phyloP scores from a whole-genome alignment of 2,113 vertebrate genomes.

The Lontra canadensis region DNA sequence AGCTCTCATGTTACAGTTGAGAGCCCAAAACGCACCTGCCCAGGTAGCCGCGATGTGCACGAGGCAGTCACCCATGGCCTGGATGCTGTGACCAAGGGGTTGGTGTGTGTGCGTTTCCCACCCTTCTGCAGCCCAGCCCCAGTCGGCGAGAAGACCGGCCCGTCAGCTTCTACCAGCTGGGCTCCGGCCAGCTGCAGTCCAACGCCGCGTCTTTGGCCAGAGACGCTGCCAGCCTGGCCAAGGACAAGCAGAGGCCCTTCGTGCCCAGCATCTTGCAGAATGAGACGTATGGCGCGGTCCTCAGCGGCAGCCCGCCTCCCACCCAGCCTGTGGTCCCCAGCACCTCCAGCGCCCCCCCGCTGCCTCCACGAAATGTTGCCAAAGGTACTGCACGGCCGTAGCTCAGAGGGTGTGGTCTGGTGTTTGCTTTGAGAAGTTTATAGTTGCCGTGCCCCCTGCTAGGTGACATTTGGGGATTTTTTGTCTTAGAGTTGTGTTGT shows the following conservation, averaged over 20 bases:
- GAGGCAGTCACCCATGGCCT: rapidly evolving
- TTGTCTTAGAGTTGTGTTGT: not conserved
- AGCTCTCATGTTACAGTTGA: rapidly evolving
- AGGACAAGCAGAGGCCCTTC: slow-evolving; percentile 94
- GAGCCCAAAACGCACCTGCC: not conserved
- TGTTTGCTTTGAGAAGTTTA: not conserved
- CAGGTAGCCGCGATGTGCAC: rapidly evolving
- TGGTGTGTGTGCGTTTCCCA: rapidly evolving
- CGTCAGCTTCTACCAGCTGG: slow-evolving; percentile 95
- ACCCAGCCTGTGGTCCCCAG: slow-evolving; percentile 76
- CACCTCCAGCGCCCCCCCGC: slow-evolving; percentile 89
- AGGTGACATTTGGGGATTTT: not conserved
- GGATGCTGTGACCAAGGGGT: rapidly evolving
- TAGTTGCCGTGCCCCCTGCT: not conserved
- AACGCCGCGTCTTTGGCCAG: slow-evolving; percentile 84
- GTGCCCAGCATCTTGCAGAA: slow-evolving; percentile 95
- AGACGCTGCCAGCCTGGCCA: slow-evolving; percentile 87
- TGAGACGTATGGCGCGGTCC: slow-evolving; percentile 95
- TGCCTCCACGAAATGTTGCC: slow-evolving; percentile 95
- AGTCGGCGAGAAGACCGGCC: slow-evolving; percentile 96
- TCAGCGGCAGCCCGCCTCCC: slow-evolving; percentile 86
- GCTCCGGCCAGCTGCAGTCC: slow-evolving; percentile 88
- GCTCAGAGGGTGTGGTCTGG: rapidly evolving
- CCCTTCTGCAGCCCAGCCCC: slow-evolving; percentile 92
- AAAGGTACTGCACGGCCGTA: slow-evolving; percentile 85